Conservation (phyloP, 2,797 vertebrate species). For the Sebastes diploproa region DNA sequence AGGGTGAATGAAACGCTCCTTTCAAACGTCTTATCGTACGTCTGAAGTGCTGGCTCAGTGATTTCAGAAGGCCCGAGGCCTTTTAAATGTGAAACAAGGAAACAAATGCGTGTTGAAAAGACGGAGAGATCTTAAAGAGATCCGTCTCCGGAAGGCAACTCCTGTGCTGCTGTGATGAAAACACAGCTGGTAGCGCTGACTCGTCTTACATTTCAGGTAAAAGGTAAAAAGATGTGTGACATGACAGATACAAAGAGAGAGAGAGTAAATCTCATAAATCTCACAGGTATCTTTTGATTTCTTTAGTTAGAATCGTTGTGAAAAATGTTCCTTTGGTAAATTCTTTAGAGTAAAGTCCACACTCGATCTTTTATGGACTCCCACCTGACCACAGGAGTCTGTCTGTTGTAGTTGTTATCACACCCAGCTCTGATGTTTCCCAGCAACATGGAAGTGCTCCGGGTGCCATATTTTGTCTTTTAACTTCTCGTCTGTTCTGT, state of each 20-base stretch:
- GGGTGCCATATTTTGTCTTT: background rate
- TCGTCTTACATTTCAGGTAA: background rate
- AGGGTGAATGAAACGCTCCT: constrained; percentile 9
- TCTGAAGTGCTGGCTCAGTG: constrained; percentile 17
- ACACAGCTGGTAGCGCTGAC: background rate
- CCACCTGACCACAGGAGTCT: background rate
- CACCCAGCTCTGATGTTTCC: background rate
- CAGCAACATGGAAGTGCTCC: background rate
- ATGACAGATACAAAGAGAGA: background rate
- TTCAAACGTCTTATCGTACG: constrained; percentile 19
- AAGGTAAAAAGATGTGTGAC: background rate
- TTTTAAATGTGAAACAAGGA: constrained; percentile 2
- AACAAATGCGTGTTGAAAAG: constrained; percentile 24
- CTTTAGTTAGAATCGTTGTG: background rate
- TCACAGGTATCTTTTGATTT: background rate
- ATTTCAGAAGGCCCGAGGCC: background rate
- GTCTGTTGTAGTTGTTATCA: background rate
- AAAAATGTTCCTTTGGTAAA: background rate
- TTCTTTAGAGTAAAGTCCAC: background rate
- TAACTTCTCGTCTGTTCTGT: background rate
- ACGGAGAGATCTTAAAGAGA: constrained; percentile 8
- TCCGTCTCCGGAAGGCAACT: constrained; percentile 20
- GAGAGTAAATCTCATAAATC: background rate
- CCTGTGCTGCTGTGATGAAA: constrained; percentile 5
- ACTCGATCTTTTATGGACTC: background rate